Conservation (phyloP, 2,113 vertebrate genomes). For the Chauna torquata region DNA sequence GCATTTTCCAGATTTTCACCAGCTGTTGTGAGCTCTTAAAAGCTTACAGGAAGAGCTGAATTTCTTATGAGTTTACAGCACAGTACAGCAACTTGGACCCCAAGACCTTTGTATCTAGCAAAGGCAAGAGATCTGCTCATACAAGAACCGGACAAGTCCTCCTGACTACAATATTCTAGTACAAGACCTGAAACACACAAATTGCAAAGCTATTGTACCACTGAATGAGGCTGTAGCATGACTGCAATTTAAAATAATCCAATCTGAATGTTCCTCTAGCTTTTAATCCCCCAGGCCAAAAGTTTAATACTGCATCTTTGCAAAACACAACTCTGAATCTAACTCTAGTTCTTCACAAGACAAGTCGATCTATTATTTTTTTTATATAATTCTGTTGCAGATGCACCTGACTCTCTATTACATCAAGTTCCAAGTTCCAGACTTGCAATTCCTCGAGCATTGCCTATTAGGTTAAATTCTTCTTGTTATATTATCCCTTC, state of each 20-base stretch:
- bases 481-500: neutral
- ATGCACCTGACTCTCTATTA: neutral
- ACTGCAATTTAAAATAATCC: neutral
- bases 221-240: neutral
- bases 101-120: neutral
- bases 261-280: neutral
- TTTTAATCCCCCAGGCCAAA: neutral
- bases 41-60: neutral
- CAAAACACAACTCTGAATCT: neutral
- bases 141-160: neutral
- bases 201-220: neutral
- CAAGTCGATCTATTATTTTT: neutral
- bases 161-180: neutral
- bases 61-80: neutral
- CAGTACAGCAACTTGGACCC: neutral
- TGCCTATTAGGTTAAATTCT: neutral
- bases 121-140: neutral
- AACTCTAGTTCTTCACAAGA: neutral
- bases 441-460: neutral
- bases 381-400: neutral
- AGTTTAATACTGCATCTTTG: neutral
- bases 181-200: neutral
- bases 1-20: neutral
- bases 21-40: neutral
- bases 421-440: neutral